Base-by-base conservation (phyloP, 2,113 vertebrate genomes). In the Lamprotornis superbus region DNA sequence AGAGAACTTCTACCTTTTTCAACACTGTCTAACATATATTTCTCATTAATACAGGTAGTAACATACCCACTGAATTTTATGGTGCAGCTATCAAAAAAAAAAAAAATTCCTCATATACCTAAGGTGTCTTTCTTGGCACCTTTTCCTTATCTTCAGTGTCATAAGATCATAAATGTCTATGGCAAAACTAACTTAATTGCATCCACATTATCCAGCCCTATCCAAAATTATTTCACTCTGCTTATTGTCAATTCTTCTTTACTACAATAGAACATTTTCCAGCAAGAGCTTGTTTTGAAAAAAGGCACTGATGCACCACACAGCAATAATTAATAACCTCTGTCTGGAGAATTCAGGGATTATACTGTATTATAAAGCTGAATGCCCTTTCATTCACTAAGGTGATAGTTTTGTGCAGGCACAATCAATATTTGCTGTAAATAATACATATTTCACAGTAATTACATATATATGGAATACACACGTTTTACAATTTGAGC, bases 241-340 rank as follows among this genome's bases (percentile, higher is more conserved):
- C 39, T 63, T 94, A 63, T 93, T 96, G 87, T 78, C 89, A 87
- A 7, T 92, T 93, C 57, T 93, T 90, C 80, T 82, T 96, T 93
- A 63, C 30, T 80, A 55, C n/a, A 94, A 44, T 18, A 50, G 27
- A 85, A 76, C 13, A 68, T 69, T 70, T 88, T 95, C 75, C 65
- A 84, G n/a, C 9, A 27, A 78, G 94, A 87, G 70, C 74, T 89
- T 94, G 44, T 94, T 96, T 92, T 89, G 82, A 88, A 96, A 90
- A 40, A 90, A 35, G 35, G 42, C 59, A 73, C 37, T 67, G 56
- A 74, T 87, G 64, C 55, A 90, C 84, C 73, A 89, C 52, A 59
- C 89, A 96, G 83, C 61, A 92, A 74, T 95, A 96, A 97, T 94
- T 95, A 95, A 95, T 90, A 95, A 94, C 49, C 50, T 92, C 53